Evolutionary conservation across 2,797 vertebrate genomes (phyloP), one percentile per base, ranked within the genome.

Genomic region (Coregonus sp.): DNA sequence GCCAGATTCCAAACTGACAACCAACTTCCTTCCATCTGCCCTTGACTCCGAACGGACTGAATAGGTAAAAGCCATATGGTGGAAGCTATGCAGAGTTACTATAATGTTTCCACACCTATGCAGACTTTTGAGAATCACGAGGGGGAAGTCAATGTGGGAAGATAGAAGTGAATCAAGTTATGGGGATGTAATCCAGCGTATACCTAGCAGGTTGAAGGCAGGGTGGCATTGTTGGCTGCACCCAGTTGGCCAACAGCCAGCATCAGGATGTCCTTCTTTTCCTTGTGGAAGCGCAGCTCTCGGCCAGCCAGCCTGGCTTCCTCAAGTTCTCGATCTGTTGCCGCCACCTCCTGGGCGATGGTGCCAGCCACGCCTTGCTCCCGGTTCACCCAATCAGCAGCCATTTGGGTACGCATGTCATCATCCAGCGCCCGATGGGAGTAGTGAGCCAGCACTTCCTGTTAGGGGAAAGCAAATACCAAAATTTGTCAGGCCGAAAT

Each of bases 401-500:
- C 97, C 98, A 99, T 99, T 93, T 99, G 98, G 67, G 94, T 96
- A 66, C 98, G 92, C 92, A 99, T 99, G 85, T 99, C 98, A 0
- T 99, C 98, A 0, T 99, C 98, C 89, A 99, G 93, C 0, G 98
- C 97, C 0, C 98, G 96, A 92, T 99, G 97, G 4, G 98, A 99
- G 79, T 99, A 99, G 92, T 99, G 98, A 86, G 98, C 97, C 92
- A 99, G 91, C 74, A 99, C 98, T 78, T 99, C 98, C 98, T 99
- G 88, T 20, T 75, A 20, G 79, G 77, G 70, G 3, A 4, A 59
- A 75, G 51, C 29, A 69, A 40, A 65, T 33, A 5, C 25, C 2
- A 61, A 59, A 70, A 67, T 18, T 1, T 33, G 29, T 5, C 4
- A 15, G 29, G 25, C 63, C 11, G 1, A 4, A 31, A 66, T 29